These are phyloP conservation scores for Drosophila lacteicornis DNA, from an alignment of 1,140 invertebrate genomes.

Conservation along the genomic window DNA sequence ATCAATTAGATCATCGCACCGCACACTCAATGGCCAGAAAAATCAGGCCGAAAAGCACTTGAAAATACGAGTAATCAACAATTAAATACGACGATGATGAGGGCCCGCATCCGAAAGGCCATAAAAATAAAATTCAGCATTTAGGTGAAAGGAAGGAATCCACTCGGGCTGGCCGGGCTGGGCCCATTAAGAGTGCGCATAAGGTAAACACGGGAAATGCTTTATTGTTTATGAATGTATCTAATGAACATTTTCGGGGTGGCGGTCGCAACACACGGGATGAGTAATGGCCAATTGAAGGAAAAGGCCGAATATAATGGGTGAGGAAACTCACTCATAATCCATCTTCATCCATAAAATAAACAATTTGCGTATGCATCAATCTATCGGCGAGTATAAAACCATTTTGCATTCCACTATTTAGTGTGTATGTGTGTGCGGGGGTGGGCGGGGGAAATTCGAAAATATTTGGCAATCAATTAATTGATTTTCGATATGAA, in stretches of 20 bases:
- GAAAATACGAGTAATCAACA: constrained; percentile 63
- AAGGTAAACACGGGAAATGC: constrained; percentile 74
- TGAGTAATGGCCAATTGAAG: constrained; percentile 68
- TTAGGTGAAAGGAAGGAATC: constrained; percentile 49
- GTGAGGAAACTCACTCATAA: constrained; percentile 63
- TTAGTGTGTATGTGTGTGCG: constrained; percentile 11
- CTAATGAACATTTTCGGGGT: constrained; percentile 29
- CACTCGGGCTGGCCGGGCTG: constrained; percentile 7
- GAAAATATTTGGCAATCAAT: constrained; percentile 77
- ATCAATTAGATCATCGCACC: constrained; percentile 50
- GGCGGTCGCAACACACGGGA: constrained; percentile 26
- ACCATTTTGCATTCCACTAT: constrained; percentile 36
- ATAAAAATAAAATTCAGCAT: constrained; percentile 46
- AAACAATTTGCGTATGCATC: constrained; percentile 73
- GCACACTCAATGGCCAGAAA: constrained; percentile 22
- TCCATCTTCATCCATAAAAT: constrained; percentile 81
- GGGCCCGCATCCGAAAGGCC: constrained; percentile 46
- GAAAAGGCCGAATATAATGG: constrained; percentile 34
- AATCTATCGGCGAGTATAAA: constrained; percentile 73
- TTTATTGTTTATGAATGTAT: constrained; percentile 78
- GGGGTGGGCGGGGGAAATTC: constrained; percentile 10
- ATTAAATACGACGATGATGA: constrained; percentile 62
- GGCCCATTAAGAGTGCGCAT: constrained; percentile 73
- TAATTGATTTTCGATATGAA: constrained; percentile 75
- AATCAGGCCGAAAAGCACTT: constrained; percentile 39